Evolutionary conservation across 2,888 invertebrate genomes (phyloP).

Genomic region (Tiliacea citrago): DNA sequence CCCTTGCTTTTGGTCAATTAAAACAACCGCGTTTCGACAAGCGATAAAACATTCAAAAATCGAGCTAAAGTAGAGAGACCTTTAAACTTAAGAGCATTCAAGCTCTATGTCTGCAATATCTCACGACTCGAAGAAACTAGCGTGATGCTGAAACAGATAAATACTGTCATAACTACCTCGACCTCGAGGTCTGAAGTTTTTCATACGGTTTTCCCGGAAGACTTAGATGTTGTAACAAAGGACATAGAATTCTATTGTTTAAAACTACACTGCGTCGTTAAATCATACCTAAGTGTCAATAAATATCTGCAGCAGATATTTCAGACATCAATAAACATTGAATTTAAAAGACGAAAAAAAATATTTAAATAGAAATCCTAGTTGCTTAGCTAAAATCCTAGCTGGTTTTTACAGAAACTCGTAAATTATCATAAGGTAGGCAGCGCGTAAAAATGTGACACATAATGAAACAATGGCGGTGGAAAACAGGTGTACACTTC

Average conservation of each 20-base stretch:
- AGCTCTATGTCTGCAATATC: not conserved
- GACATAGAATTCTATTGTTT: conserved; percentile 43
- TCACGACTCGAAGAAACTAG: not conserved
- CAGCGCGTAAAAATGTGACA: too few relatives aligned
- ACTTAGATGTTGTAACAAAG: conserved; percentile 18
- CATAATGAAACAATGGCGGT: too few relatives aligned
- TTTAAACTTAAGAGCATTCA: not conserved
- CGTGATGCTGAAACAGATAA: not conserved
- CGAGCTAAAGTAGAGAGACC: not conserved
- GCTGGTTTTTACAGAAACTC: not conserved
- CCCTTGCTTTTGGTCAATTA: not conserved
- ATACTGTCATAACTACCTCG: not conserved
- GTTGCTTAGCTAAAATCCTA: not conserved
- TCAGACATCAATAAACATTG: not conserved
- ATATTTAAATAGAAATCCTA: not conserved
- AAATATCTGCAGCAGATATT: conserved; percentile 7
- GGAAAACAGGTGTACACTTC: not conserved
- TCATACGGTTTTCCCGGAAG: conserved; percentile 29
- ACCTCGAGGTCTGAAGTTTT: conserved; percentile 27
- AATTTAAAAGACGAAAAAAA: not conserved
- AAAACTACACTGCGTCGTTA: not conserved
- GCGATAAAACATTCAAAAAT: not conserved
- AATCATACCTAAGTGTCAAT: not conserved
- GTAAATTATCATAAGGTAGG: not conserved
- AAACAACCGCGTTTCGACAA: not conserved